phyloP scores from a whole-genome alignment of 92 coral and sea anemone genomes.

The Bergia sp. region DNA sequence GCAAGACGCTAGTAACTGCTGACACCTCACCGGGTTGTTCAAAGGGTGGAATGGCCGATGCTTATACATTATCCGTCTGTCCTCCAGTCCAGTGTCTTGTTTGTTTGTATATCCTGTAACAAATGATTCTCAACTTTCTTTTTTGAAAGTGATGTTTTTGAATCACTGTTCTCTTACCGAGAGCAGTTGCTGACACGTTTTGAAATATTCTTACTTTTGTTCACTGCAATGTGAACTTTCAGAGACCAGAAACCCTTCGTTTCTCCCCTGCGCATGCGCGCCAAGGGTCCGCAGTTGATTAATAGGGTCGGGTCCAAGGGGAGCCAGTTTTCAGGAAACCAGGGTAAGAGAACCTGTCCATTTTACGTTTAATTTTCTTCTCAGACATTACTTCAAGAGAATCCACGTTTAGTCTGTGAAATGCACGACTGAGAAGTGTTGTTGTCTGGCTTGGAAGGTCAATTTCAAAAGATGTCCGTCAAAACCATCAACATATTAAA shows the following conservation, averaged over 20 bases:
- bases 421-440: too few relatives aligned
- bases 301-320: conserved; percentile 37
- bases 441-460: background rate
- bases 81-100: background rate
- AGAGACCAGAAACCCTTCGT: conserved; percentile 13
- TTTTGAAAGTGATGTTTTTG: background rate
- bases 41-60: background rate
- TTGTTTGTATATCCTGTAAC: background rate
- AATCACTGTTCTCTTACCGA: background rate
- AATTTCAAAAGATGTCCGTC: too few relatives aligned
- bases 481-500: too few relatives aligned
- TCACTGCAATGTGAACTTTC: background rate
- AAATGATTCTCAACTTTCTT: background rate
- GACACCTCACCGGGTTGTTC: background rate
- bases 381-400: background rate
- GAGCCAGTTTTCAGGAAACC: conserved; percentile 8
- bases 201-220: background rate
- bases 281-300: conserved; percentile 35
- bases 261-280: conserved; percentile 34
- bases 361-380: background rate
- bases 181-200: background rate
- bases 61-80: background rate
- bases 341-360: background rate
- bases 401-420: too few relatives aligned
- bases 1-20: too few relatives aligned